Percentiles rank a stretch among this genome's conserved stretches.
Conservation (phyloP, 2,888 invertebrate species). For the Amphimallon solstitiale region DNA sequence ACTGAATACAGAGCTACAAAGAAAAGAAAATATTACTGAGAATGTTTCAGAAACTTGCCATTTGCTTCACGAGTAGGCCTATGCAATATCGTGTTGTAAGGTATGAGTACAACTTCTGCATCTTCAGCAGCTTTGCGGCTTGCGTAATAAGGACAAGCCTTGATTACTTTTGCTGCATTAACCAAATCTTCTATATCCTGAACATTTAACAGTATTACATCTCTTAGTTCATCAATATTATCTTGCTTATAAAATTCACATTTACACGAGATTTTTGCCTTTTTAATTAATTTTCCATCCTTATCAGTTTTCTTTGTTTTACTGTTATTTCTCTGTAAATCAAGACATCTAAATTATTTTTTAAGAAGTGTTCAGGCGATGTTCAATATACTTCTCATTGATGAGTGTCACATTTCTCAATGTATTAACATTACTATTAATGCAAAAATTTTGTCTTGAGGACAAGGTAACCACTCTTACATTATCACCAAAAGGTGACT, state of each 20-base stretch:
- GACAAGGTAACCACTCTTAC: conserved; percentile 84
- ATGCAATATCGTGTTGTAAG: conserved; percentile 84
- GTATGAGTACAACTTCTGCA: conserved; percentile 83
- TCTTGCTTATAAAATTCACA: conserved; percentile 77
- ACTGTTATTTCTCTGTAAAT: conserved; percentile 75
- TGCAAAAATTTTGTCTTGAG: conserved; percentile 92
- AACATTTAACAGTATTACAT: conserved; percentile 74
- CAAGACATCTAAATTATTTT: conserved; percentile 72
- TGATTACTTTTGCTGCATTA: conserved; percentile 71
- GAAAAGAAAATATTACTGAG: too few species aligned
- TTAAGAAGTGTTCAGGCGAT: conserved; percentile 26
- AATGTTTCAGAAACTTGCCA: conserved; percentile 64
- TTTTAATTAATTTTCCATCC: conserved; percentile 73
- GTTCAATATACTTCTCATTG: conserved; percentile 78
- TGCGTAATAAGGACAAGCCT: conserved; percentile 95
- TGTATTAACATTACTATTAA: conserved; percentile 81
- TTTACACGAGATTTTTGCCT: conserved; percentile 68
- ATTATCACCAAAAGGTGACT: conserved; percentile 77
- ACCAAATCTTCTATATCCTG: conserved; percentile 91
- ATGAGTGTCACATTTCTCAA: conserved; percentile 82
- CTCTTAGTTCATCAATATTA: conserved; percentile 72
- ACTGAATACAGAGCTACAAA: background rate
- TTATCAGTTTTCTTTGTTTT: conserved; percentile 68
- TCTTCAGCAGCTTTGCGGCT: conserved; percentile 82
- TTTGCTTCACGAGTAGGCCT: conserved; percentile 78